phyloP scores from a whole-genome alignment of 1,140 invertebrate genomes.

The Brachionus sp. region DNA sequence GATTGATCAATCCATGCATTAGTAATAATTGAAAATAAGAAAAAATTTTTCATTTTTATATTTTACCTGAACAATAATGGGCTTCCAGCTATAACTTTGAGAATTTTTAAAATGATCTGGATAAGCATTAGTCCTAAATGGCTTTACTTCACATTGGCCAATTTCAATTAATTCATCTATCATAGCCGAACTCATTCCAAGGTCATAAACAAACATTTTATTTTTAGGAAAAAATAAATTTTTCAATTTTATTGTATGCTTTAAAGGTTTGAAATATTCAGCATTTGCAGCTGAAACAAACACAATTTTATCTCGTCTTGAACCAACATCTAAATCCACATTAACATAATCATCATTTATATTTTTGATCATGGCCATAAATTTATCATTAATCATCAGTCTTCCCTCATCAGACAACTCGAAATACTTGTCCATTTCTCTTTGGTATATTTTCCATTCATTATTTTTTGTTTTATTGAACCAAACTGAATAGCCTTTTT shows the following conservation, averaged over 20 bases:
- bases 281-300: background rate
- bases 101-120: background rate
- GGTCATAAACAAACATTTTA: background rate
- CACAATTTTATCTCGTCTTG: background rate
- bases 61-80: background rate
- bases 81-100: background rate
- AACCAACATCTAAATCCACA: no score
- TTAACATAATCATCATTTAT: no score
- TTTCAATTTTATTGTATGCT: background rate
- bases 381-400: no score
- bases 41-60: no score
- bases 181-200: background rate
- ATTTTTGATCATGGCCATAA: no score
- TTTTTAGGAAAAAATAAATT: background rate
- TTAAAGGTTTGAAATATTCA: background rate
- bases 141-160: background rate
- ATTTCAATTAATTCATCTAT: background rate
- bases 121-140: background rate
- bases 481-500: no score
- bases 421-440: no score
- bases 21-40: no score
- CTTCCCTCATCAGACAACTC: no score
- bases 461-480: no score
- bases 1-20: no score
- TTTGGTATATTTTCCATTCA: no score